Conservation (phyloP, 2,113 vertebrate species). For the Prunella fulvescens region DNA sequence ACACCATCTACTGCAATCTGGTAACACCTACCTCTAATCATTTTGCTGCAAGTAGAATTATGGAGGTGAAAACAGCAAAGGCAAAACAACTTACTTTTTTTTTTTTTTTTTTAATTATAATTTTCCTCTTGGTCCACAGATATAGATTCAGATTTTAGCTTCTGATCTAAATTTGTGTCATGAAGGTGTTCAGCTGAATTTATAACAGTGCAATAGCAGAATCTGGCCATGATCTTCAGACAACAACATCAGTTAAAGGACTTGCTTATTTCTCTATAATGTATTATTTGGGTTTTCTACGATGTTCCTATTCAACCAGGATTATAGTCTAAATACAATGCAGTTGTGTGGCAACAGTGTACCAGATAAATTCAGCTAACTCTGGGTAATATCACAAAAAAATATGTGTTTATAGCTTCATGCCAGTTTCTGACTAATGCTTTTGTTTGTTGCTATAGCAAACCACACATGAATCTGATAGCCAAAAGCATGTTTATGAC, state of each 20-base stretch:
- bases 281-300: not conserved
- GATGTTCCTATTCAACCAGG: not conserved
- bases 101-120: not conserved
- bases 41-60: not conserved
- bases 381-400: conserved; percentile 64
- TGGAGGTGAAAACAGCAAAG: not conserved
- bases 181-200: not conserved
- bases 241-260: not conserved
- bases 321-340: not conserved
- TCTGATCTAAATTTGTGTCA: not conserved
- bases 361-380: conserved; percentile 61
- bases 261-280: not conserved
- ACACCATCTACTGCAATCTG: not conserved
- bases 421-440: conserved; percentile 71
- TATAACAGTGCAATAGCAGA: not conserved
- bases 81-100: not conserved
- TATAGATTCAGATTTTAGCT: not conserved
- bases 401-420: conserved; percentile 60
- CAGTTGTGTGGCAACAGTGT: conserved; percentile 42
- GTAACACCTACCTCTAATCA: not conserved
- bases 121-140: not conserved
- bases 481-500: conserved; percentile 59
- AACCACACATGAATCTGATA: conserved; percentile 59
- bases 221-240: not conserved
- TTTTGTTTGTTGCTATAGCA: conserved; percentile 74